A percentile compares a stretch with the other conserved stretches of the same genome.
Conservation (phyloP, 2,888 invertebrate genomes). For the Tiphia femorata region DNA sequence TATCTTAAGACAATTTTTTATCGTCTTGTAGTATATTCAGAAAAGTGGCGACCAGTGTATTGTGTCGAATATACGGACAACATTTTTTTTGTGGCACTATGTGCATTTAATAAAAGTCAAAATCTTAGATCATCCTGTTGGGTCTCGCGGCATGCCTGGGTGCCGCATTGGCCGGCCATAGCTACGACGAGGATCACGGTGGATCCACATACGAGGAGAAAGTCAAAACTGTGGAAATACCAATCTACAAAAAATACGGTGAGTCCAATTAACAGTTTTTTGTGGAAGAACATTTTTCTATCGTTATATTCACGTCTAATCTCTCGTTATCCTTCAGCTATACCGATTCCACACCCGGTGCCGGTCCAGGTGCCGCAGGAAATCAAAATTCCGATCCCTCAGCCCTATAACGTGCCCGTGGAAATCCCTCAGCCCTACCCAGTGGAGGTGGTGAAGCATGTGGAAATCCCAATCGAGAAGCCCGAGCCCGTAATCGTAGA, state of each 20-base stretch:
- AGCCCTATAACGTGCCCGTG: conserved; percentile 74
- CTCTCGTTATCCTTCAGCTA: conserved; percentile 63
- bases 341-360: conserved; percentile 73
- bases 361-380: conserved; percentile 72
- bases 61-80: no score
- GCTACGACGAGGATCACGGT: conserved; percentile 53
- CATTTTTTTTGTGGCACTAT: no score
- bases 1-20: no score
- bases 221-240: conserved; percentile 56
- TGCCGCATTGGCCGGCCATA: conserved; percentile 45
- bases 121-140: conserved; percentile 50
- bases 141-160: conserved; percentile 33
- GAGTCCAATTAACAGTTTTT: no score
- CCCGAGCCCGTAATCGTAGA: conserved; percentile 73
- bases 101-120: no score
- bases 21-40: no score
- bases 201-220: conserved; percentile 63
- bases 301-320: not conserved
- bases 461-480: conserved; percentile 73
- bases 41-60: no score
- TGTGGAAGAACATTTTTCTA: no score
- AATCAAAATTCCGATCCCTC: conserved; percentile 72
- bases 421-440: conserved; percentile 65
- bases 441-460: conserved; percentile 71
- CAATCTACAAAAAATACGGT: conserved; percentile 65